Percentiles rank a stretch among this genome's conserved stretches.
phyloP scores from a whole-genome alignment of 1,140 invertebrate species.

The Trichoplusia ni region DNA sequence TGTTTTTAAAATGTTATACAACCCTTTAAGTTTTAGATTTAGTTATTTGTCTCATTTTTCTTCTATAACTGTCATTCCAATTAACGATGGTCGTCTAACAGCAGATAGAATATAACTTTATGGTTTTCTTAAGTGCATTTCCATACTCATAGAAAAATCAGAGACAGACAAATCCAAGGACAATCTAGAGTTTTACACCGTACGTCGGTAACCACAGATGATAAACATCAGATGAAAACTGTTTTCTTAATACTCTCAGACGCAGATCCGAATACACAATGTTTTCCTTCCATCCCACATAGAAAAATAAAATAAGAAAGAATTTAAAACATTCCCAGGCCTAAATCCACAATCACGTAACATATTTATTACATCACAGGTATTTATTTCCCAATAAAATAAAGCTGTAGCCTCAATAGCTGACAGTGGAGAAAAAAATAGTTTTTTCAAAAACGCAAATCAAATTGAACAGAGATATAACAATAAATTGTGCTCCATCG shows the following conservation, averaged over 20 bases:
- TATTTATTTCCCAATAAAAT: conserved; percentile 23
- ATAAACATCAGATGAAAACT: too few relatives aligned
- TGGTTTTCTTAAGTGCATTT: too few relatives aligned
- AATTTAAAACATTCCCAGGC: not conserved
- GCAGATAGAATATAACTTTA: too few relatives aligned
- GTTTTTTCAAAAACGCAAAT: not conserved
- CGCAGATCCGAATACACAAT: not conserved
- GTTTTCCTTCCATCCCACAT: not conserved
- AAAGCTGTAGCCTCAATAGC: not conserved
- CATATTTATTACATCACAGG: conserved; percentile 15
- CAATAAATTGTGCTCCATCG: not conserved
- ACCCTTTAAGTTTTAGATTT: too few relatives aligned
- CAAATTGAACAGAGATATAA: not conserved
- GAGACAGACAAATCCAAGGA: too few relatives aligned
- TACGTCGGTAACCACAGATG: too few relatives aligned
- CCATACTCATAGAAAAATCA: too few relatives aligned
- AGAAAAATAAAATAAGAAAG: not conserved
- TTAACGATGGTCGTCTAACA: too few relatives aligned
- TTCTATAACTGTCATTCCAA: too few relatives aligned
- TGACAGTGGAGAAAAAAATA: not conserved
- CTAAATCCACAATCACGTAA: not conserved
- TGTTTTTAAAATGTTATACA: too few relatives aligned
- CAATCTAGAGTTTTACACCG: too few relatives aligned
- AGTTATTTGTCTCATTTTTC: too few relatives aligned
- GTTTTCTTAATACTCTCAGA: not conserved